Conservation (phyloP, 1,140 invertebrate species). For the Drosophila pandora region DNA sequence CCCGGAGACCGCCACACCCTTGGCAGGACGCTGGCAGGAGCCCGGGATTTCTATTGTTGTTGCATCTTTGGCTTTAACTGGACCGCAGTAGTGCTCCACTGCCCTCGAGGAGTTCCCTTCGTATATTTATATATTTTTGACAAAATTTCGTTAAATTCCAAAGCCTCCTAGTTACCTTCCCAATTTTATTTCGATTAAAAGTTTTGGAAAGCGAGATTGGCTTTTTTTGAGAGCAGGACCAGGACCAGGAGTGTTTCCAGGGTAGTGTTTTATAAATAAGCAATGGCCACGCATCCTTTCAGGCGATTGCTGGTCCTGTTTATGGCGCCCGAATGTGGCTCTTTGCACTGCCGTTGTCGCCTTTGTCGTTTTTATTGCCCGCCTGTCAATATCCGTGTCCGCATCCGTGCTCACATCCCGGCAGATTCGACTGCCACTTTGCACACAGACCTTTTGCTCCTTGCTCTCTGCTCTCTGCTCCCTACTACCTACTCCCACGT, state of each 20-base stretch:
- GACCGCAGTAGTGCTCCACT: too few relatives aligned
- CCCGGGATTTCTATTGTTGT: too few relatives aligned
- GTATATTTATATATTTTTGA: too few relatives aligned
- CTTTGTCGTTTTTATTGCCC: constrained; percentile 38
- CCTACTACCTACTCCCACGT: constrained; percentile 7
- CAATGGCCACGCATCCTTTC: constrained; percentile 45
- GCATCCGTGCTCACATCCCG: constrained; percentile 20
- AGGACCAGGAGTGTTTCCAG: not conserved
- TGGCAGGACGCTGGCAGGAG: too few relatives aligned
- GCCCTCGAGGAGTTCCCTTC: too few relatives aligned
- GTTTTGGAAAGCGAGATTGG: too few relatives aligned
- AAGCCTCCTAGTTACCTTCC: too few relatives aligned
- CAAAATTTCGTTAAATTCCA: too few relatives aligned
- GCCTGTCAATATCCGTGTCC: constrained; percentile 42
- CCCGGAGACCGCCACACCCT: too few relatives aligned
- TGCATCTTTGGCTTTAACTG: too few relatives aligned
- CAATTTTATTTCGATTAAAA: too few relatives aligned
- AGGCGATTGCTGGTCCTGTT: constrained; percentile 17
- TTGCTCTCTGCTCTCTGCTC: not conserved
- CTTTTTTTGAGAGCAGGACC: too few relatives aligned
- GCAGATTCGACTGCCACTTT: constrained; percentile 3
- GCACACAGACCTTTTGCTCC: constrained; percentile 38
- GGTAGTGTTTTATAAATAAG: constrained; percentile 42
- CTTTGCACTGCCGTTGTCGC: constrained; percentile 9
- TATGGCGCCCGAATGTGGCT: not conserved